These are phyloP conservation scores for Rhynchomys soricoides DNA, from an alignment of 2,113 vertebrate species.

Conservation along the genomic window DNA sequence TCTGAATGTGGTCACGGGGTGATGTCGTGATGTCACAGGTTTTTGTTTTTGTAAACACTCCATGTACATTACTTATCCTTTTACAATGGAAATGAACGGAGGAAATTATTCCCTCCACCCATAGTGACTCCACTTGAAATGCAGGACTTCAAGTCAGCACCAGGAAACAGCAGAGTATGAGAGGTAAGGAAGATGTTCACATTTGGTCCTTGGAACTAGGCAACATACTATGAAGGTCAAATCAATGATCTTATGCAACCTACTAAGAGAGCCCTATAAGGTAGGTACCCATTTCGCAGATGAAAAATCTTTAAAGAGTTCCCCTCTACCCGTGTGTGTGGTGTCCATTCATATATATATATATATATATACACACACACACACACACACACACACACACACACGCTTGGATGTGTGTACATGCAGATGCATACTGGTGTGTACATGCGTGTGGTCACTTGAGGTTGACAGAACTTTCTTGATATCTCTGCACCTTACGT, in stretches of 20 bases:
- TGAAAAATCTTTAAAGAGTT: not conserved
- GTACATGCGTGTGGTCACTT: too few species aligned
- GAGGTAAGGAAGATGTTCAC: fast-evolving
- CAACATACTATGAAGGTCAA: not conserved
- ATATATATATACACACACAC: too few species aligned
- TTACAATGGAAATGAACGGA: too few species aligned
- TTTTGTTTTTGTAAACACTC: not conserved
- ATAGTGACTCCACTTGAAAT: too few species aligned
- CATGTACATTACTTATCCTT: not conserved
- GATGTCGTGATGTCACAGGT: not conserved
- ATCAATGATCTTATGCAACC: too few species aligned
- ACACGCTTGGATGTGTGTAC: not conserved
- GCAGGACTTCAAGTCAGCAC: fast-evolving
- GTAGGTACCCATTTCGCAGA: not conserved
- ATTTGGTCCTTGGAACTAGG: too few species aligned
- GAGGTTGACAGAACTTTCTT: not conserved
- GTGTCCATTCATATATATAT: not conserved
- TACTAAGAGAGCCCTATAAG: not conserved
- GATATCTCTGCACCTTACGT: not conserved
- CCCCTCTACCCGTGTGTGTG: not conserved
- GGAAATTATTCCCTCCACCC: not conserved
- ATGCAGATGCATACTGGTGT: not conserved
- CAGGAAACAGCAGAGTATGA: not conserved
- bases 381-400: too few species aligned
- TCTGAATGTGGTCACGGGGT: not conserved